phyloP scores from a whole-genome alignment of 1,140 invertebrate species.

The Hyposmocoma kahamanoa region DNA sequence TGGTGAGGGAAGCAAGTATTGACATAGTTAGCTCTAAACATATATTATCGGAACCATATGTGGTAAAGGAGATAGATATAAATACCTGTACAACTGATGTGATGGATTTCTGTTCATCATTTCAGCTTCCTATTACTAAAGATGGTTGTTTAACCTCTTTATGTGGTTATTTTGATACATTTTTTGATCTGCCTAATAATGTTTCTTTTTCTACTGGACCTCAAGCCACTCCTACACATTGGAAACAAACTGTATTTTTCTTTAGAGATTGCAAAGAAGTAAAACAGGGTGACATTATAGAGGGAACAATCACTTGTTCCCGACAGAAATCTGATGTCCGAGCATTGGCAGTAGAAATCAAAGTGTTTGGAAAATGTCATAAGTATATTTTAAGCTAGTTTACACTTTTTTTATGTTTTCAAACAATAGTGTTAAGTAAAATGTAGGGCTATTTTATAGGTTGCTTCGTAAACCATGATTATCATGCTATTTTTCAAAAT shows the following conservation, averaged over 20 bases:
- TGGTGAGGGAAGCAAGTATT: conserved; percentile 91
- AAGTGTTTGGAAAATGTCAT: conserved; percentile 64
- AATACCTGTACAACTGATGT: conserved; percentile 87
- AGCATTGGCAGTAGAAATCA: conserved; percentile 54
- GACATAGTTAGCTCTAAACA: conserved; percentile 86
- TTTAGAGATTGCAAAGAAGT: conserved; percentile 83
- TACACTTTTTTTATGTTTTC: background rate
- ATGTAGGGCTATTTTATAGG: background rate
- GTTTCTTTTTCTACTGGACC: conserved; percentile 85
- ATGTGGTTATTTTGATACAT: conserved; percentile 95
- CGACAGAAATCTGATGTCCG: conserved; percentile 61
- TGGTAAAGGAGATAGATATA: conserved; percentile 85
- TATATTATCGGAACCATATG: conserved; percentile 82
- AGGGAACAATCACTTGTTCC: conserved; percentile 78
- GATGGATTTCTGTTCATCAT: conserved; percentile 86
- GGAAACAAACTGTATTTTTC: conserved; percentile 97
- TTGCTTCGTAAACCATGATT: no score
- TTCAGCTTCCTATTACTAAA: conserved; percentile 81
- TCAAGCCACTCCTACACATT: conserved; percentile 87
- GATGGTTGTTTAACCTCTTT: conserved; percentile 89
- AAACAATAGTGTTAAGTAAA: background rate
- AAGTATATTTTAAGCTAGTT: conserved; percentile 65
- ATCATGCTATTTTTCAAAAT: no score
- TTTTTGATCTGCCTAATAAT: conserved; percentile 83
- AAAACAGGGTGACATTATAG: conserved; percentile 82